phyloP scores from a whole-genome alignment of 30 jellyfish, hydroid and myxozoan genomes.

The Sanderia malayensis region DNA sequence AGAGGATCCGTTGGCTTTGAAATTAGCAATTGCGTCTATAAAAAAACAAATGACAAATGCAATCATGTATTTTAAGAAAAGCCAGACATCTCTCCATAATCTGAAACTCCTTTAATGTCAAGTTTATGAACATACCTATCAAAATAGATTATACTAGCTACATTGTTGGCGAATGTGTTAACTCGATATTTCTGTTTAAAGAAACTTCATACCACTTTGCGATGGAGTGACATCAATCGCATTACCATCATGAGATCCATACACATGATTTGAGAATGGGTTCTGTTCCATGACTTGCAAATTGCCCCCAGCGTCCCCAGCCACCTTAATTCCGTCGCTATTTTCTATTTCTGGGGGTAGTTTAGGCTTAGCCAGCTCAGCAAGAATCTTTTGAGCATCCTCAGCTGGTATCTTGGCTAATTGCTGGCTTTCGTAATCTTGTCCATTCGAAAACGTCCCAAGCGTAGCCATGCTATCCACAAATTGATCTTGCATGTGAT shows the following conservation, averaged over 20 bases:
- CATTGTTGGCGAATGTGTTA: too few relatives aligned
- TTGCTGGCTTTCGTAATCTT: conserved; percentile 44
- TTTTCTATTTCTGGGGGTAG: conserved; percentile 51
- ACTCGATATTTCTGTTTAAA: too few relatives aligned
- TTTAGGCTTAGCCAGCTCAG: conserved; percentile 49
- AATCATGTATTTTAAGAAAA: too few relatives aligned
- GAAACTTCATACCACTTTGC: too few relatives aligned
- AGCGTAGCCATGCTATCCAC: conserved; percentile 31
- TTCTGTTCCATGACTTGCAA: conserved; percentile 49
- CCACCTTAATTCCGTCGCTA: conserved; percentile 57
- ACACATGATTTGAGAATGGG: conserved; percentile 49
- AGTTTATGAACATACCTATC: too few relatives aligned
- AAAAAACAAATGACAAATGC: too few relatives aligned
- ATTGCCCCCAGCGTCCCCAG: conserved; percentile 54
- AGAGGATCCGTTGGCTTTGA: conserved; percentile 36
- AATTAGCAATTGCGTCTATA: too few relatives aligned
- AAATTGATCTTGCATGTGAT: conserved; percentile 6
- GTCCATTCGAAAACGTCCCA: conserved; percentile 52
- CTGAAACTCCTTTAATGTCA: too few relatives aligned
- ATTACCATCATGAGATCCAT: conserved; percentile 33
- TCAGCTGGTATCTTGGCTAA: conserved; percentile 53
- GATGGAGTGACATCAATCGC: too few relatives aligned
- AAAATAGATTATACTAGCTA: too few relatives aligned
- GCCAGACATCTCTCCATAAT: too few relatives aligned
- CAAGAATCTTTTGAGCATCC: conserved; percentile 48